Base-by-base conservation (phyloP, 2,113 vertebrate species). In the Microcebus murinus region DNA sequence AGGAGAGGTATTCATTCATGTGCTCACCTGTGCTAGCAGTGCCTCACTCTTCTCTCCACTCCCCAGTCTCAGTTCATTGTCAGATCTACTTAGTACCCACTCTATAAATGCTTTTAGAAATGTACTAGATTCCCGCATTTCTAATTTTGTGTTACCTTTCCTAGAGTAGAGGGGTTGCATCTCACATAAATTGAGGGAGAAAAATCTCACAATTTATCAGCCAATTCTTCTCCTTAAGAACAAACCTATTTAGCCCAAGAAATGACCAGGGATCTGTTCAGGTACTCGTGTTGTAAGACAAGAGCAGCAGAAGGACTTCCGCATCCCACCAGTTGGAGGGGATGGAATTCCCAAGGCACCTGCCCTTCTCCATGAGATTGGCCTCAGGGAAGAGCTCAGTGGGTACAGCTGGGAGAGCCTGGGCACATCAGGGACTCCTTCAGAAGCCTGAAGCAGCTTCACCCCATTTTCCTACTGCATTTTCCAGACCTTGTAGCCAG, bases 331-430 rank as follows among this genome's bases (percentile, higher is more conserved):
- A 20, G 11, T 6, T 50, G 11, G 8, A 89, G 6, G 42, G 3
- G 18, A 31, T 2, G 0, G 1, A 39, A 45, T 27, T n/a, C n/a
- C 12, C 17, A 8, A 48, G 42, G 27, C 0, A 0, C 52, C 23
- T 36, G 45, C 52, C n/a, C 29, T 1, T 39, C 3, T 29, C 10
- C 12, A 36, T 17, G n/a, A 34, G 42, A 0, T 4, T 45, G 45
- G 10, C 36, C 73, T n/a, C n/a, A 48, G 34, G 45, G n/a, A 63
- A 27, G 17, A 39, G 3, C 31, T 39, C 17, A 68, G 21, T 5
- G 25, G 29, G 13, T 55, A 10, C 42, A 36, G 11, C 36, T 36
- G 42, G 63, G 3, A 17, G 29, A 67, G 15, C n/a, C 12, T 76
- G 15, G 59, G 4, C 42, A 61, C 9, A 2, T 10, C 34, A 71